Base-by-base conservation (phyloP, 2,797 vertebrate species). In the Iguana delicatissima region DNA sequence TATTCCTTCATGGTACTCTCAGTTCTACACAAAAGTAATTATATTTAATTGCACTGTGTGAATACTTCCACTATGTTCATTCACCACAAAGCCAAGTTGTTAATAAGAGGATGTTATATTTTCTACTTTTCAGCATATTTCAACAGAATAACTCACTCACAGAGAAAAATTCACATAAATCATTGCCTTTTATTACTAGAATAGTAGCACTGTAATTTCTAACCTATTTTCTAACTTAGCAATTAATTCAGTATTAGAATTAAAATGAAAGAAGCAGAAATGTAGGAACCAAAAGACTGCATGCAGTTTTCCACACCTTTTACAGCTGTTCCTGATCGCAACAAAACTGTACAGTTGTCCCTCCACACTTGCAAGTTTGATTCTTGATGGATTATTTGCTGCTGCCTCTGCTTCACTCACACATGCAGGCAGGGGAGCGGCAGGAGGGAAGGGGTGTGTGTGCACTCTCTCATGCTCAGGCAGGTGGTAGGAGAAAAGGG, bases 241-340 rank as follows among this genome's bases (percentile, higher is more conserved):
- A 94, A 93, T 95, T 96, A 93, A 94, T 93, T 95, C 92, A 94
- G 91, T 90, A 94, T 94, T 95, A 93, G 88, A 94, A 94, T 86
- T 88, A 76, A 42, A 24, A 85, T 57, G 76, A 92, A 90, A 93
- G 90, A 85, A 94, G 1, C 29, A n/a, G 64, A 82, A 1, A 35
- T 24, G 84, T 14, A 77, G 83, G 80, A 95, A 90, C 64, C 91
- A 90, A 94, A 87, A 90, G 91, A 93, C 93, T 76, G 88, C 52
- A 32, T 55, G 69, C 6, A 67, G 18, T 86, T 84, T 85, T 92
- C 91, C 82, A 94, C 84, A 84, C 86, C 52, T 85, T 50, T 74
- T 87, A 89, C 38, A 91, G 90, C 38, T 46, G 59, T 52, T 95
- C 87, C 90, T 80, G 29, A 74, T 88, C 83, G 92, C 89, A 73